Base-by-base conservation (phyloP, 2,113 vertebrate genomes). In the Corydoras sp. region DNA sequence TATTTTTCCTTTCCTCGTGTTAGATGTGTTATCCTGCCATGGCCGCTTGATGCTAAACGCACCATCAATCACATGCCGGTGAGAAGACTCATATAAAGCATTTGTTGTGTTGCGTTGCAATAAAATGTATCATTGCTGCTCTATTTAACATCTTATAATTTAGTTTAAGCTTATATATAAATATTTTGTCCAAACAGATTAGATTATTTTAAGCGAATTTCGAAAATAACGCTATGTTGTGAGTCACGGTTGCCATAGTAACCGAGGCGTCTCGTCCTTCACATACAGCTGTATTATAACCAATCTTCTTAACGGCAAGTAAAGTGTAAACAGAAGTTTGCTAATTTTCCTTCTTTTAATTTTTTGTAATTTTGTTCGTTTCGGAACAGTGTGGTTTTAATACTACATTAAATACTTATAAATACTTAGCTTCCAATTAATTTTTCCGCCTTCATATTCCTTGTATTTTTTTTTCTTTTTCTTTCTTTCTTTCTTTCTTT, bases 161-260 rank as follows among this genome's bases (percentile, higher is more conserved):
- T 12, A 4, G 49, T 50, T 50, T 50, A 24, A 24, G 18, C 18
- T 24, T 24, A 24, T 24, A 24, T 24, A 24, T 24, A 2, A 24
- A 24, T 24, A 24, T 24, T 24, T 24, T 24, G 18, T 24, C 18
- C 18, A 24, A 24, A 24, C 18, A 24, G 18, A 24, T 24, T 24
- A 24, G 2, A 24, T 24, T 1, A 24, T 24, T 24, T 24, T 24
- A 24, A 24, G 18, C 18, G 18, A 24, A 54, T 32, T 9, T 30
- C n/a, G 43, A 35, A 60, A 60, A 68, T n/a, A 62, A 18, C 5
- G 13, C 15, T 58, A 51, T 56, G 62, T 74, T 66, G 54, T 73
- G 48, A 58, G 60, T 60, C 62, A 6, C 1, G 43, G 69, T 79
- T 79, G 61, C 65, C 65, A 79, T 79, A 61, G 77, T 61, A 76